These are phyloP conservation scores for Heterocephalus glaber DNA, from an alignment of 2,113 vertebrate genomes.

Conservation along the genomic window DNA sequence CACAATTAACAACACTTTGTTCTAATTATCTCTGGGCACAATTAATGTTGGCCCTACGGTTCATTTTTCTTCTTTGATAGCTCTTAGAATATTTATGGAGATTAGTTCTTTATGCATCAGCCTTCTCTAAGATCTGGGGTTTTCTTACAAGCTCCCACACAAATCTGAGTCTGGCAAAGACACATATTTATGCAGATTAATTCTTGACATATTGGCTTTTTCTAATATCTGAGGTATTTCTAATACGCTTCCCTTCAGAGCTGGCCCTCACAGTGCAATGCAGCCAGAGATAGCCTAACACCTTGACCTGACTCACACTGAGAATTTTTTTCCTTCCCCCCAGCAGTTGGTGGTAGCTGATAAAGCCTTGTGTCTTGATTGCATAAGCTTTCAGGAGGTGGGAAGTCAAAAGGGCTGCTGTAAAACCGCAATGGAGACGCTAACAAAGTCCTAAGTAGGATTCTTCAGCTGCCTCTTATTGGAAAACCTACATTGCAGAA, in stretches of 20 bases:
- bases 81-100: conserved; percentile 76
- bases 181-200: conserved; percentile 70
- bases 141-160: conserved; percentile 62
- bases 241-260: conserved; percentile 36
- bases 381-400: conserved; percentile 62
- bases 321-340: not conserved
- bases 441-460: conserved; percentile 55
- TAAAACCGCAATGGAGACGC: conserved; percentile 38
- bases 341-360: conserved; percentile 65
- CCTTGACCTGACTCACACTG: not conserved
- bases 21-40: conserved; percentile 84
- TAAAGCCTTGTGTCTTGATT: conserved; percentile 70
- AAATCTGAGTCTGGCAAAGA: conserved; percentile 57
- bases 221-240: not conserved
- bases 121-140: conserved; percentile 29
- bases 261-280: not conserved
- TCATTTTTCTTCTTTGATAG: conserved; percentile 83
- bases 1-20: conserved; percentile 84
- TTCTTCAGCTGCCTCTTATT: not conserved
- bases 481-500: conserved; percentile 30
- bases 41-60: conserved; percentile 79
- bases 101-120: conserved; percentile 73
- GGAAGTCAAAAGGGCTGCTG: conserved; percentile 57
- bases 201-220: conserved; percentile 64
- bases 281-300: not conserved